phyloP scores from a whole-genome alignment of 2,888 invertebrate species.

The Acanthoscelides obtectus region DNA sequence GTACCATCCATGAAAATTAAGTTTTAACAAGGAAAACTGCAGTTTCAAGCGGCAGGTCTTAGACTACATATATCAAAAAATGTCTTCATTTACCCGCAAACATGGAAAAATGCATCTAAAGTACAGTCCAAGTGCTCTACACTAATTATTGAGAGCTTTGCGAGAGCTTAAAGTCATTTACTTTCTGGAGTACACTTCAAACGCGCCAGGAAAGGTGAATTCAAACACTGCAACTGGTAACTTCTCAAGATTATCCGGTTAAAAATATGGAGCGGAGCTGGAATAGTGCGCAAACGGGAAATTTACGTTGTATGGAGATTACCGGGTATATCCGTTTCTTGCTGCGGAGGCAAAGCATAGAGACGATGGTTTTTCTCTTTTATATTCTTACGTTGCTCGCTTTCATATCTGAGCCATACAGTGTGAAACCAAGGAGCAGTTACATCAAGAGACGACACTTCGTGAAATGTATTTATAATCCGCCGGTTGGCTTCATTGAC shows the following conservation, averaged over 20 bases:
- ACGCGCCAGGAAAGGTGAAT: background rate
- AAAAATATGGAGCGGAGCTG: background rate
- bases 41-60: too few relatives aligned
- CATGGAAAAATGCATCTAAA: background rate
- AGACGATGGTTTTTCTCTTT: background rate
- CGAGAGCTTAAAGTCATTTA: background rate
- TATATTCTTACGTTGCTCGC: background rate
- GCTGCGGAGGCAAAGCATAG: background rate
- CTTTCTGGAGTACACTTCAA: background rate
- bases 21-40: too few relatives aligned
- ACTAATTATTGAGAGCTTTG: background rate
- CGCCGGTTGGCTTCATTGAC: too few relatives aligned
- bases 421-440: too few relatives aligned
- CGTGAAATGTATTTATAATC: too few relatives aligned
- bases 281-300: background rate
- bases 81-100: too few relatives aligned
- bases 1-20: too few relatives aligned
- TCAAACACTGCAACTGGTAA: background rate
- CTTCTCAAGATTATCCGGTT: background rate
- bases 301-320: background rate
- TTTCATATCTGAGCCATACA: background rate
- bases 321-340: background rate
- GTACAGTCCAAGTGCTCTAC: background rate
- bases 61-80: too few relatives aligned
- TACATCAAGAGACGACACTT: too few relatives aligned